Percentiles rank a stretch among this genome's conserved stretches.
Evolutionary conservation across 2,888 invertebrate species (phyloP).

Genomic region (Polyommatus icarus): DNA sequence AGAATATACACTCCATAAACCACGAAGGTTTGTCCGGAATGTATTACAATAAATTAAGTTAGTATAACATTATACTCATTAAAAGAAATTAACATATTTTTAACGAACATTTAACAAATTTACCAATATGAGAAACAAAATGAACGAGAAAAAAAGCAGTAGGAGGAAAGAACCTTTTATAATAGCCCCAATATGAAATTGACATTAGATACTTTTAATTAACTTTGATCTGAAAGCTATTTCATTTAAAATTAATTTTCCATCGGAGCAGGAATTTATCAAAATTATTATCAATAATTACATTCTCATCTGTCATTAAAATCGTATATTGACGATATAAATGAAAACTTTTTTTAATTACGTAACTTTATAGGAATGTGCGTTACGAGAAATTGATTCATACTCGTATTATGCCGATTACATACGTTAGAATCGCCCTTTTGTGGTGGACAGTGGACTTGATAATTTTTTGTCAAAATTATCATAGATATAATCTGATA

Average conservation of each 20-base stretch:
- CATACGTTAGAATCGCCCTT: no score
- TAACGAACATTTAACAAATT: not conserved
- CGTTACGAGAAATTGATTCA: no score
- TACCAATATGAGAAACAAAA: not conserved
- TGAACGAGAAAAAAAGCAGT: not conserved
- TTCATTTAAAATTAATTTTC: constrained; percentile 5
- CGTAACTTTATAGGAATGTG: not conserved
- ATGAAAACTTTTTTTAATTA: not conserved
- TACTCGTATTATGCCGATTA: no score
- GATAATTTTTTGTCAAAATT: no score
- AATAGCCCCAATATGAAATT: not conserved
- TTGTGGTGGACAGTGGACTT: no score
- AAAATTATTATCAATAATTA: not conserved
- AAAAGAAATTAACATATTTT: no score
- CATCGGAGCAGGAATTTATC: constrained; percentile 17
- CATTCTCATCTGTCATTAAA: not conserved
- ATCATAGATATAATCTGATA: no score
- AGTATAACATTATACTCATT: no score
- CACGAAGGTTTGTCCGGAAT: no score
- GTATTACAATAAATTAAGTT: no score
- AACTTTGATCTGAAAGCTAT: constrained; percentile 15
- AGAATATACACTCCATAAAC: no score
- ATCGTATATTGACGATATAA: not conserved
- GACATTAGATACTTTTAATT: constrained; percentile 6
- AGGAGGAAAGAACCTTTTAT: not conserved